Base-by-base conservation (phyloP, 2,113 vertebrate species). In the Melanotaenia duboulayi region DNA sequence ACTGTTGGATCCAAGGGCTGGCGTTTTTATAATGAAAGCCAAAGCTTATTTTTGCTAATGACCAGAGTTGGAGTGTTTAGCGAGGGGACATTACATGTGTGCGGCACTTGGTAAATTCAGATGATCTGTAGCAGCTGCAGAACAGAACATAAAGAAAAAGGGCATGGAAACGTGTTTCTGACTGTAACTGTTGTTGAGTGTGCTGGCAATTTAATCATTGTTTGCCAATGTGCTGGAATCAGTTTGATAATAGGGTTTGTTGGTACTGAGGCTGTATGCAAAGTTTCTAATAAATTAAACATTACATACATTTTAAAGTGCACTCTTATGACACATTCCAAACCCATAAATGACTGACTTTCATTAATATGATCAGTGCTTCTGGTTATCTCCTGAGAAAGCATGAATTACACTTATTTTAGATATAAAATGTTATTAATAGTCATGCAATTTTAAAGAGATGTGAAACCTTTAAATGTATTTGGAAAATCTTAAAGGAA, bases 21-120 rank as follows among this genome's bases (percentile, higher is more conserved):
- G 75, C 71, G 76, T 88, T 92, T 92, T 89, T 89, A 92, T 87
- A 92, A 93, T 93, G 86, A 89, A 89, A 89, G 75, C 85, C 88
- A 90, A 91, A 73, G 65, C 77, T 77, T 80, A 76, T 83, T 89
- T 68, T 69, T 85, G 83, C 83, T 94, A 94, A 94, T 94, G 92
- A 91, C 78, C 90, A 83, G 66, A 85, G 60, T 81, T 60, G 84
- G 80, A 85, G 66, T 64, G 80, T 65, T 72, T 23, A 52, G 74
- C 49, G 4, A 35, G 11, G 60, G 61, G 74, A 77, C 67, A 65
- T 28, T 87, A 58, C 71, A 81, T 81, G 42, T 81, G 82, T 76
- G 44, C 78, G 58, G 57, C 87, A 81, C 25, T 42, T 68, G 35
- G 20, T 22, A 73, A 84, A 62, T 37, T 25, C 51, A 67, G 52